phyloP scores from a whole-genome alignment of 2,888 invertebrate species.

The Acleris literana region DNA sequence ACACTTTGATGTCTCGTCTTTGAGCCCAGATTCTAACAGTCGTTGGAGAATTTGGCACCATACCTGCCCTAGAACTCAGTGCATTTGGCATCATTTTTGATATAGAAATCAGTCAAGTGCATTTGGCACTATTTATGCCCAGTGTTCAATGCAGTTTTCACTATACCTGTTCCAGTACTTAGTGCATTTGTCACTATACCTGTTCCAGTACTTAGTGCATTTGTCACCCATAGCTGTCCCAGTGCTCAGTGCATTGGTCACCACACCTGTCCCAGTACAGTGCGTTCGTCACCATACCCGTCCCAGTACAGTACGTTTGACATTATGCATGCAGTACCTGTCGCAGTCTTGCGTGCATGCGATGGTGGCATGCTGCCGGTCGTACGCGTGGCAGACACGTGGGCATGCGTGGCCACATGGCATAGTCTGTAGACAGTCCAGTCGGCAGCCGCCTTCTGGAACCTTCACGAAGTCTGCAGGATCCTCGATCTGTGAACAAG shows the following conservation, averaged over 20 bases:
- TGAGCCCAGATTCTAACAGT: too few relatives aligned
- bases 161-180: too few relatives aligned
- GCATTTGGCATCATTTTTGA: too few relatives aligned
- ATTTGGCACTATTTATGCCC: too few relatives aligned
- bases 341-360: conserved; percentile 77
- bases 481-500: conserved; percentile 51
- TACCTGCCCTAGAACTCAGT: too few relatives aligned
- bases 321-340: conserved; percentile 60
- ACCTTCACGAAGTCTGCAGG: conserved; percentile 73
- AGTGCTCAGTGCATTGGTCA: too few relatives aligned
- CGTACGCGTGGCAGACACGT: conserved; percentile 84
- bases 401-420: conserved; percentile 86
- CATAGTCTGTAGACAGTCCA: conserved; percentile 76
- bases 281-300: neutral
- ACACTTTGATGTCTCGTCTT: too few relatives aligned
- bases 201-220: neutral
- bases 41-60: too few relatives aligned
- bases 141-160: too few relatives aligned
- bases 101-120: too few relatives aligned
- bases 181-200: neutral
- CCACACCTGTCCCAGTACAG: too few relatives aligned
- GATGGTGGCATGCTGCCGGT: conserved; percentile 76
- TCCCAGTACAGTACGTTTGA: neutral
- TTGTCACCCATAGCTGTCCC: too few relatives aligned
- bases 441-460: conserved; percentile 85